phyloP scores from a whole-genome alignment of 2,797 vertebrate species.

The Notamacropus eugenii region DNA sequence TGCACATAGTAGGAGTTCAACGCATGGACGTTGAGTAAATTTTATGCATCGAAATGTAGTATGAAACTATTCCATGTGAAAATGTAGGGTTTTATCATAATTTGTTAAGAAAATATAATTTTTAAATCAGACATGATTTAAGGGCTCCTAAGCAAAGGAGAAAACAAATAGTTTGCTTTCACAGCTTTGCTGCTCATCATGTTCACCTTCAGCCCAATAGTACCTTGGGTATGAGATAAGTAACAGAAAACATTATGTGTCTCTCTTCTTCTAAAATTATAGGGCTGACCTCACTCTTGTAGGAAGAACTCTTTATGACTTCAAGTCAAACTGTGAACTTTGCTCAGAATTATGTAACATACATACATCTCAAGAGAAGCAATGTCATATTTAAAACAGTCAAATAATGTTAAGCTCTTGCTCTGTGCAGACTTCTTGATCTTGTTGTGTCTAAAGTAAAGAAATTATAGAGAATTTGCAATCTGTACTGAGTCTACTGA shows the following conservation, averaged over 20 bases:
- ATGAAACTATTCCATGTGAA: background rate
- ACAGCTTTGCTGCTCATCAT: background rate
- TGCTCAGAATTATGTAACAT: too few species aligned
- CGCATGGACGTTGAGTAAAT: background rate
- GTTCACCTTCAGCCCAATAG: background rate
- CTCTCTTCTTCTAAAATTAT: background rate
- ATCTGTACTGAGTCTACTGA: background rate
- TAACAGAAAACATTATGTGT: background rate
- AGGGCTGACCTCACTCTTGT: background rate
- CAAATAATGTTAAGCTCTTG: background rate
- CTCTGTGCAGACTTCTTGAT: background rate
- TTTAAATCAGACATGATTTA: background rate
- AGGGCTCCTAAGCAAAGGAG: background rate
- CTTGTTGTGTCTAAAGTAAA: background rate
- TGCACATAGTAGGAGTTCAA: background rate
- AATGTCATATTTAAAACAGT: background rate
- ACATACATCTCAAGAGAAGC: background rate
- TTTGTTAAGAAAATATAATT: slow-evolving; percentile 10
- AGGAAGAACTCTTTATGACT: background rate
- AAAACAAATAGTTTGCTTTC: background rate
- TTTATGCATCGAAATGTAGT: background rate
- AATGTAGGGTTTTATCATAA: background rate
- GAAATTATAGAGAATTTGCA: background rate
- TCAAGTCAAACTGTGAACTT: background rate
- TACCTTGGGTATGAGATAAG: background rate